phyloP scores from a whole-genome alignment of 2,113 vertebrate species.

The Micronycteris hirsuta region DNA sequence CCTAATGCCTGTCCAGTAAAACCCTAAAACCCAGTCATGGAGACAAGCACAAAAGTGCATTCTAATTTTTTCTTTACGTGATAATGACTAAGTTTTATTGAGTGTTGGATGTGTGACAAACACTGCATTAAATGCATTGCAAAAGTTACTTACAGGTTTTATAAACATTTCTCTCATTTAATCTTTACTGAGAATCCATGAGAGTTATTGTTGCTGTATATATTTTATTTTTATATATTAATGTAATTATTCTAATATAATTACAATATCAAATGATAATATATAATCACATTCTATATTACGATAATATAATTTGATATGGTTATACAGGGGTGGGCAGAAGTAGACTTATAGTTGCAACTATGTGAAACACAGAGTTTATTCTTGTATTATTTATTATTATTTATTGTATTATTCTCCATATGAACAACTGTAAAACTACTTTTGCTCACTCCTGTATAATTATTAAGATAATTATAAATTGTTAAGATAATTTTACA shows the following conservation, averaged over 20 bases:
- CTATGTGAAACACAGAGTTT: background rate
- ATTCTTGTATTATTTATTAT: background rate
- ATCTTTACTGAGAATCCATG: background rate
- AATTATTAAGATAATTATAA: background rate
- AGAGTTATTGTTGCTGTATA: background rate
- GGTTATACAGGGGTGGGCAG: background rate
- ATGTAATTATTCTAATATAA: background rate
- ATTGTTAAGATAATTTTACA: background rate
- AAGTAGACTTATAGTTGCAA: background rate
- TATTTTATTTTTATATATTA: background rate
- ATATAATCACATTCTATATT: background rate
- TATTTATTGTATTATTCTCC: background rate
- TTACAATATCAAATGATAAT: background rate
- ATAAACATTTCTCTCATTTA: background rate
- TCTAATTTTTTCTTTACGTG: too few species aligned
- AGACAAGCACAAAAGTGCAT: background rate
- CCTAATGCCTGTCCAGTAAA: background rate
- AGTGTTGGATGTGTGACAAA: background rate
- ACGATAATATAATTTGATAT: background rate
- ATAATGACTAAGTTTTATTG: background rate
- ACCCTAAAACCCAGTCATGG: background rate
- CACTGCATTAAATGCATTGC: background rate
- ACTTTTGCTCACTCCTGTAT: background rate
- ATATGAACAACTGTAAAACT: background rate
- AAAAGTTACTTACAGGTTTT: background rate